Conservation (phyloP, 2,888 invertebrate genomes). For the Unio pictorum region DNA sequence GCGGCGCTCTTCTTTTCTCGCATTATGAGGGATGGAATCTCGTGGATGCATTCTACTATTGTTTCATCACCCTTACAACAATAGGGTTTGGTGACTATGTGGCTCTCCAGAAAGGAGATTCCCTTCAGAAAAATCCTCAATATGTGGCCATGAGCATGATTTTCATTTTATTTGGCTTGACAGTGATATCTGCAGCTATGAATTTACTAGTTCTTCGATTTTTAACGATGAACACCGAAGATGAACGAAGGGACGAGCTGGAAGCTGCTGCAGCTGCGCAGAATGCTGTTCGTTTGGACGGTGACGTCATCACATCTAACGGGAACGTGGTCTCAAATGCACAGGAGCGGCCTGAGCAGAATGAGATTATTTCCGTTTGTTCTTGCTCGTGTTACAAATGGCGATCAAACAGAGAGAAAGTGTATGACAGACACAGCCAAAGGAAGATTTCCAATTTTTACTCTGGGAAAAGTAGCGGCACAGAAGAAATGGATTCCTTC, state of each 20-base stretch:
- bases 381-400: constrained; percentile 84
- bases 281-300: constrained; percentile 94
- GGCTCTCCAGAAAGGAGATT: constrained; percentile 95
- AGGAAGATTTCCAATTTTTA: constrained; percentile 15
- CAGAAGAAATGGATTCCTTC: too few species aligned
- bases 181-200: constrained; percentile 99
- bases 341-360: constrained; percentile 72
- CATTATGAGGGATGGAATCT: constrained; percentile 97
- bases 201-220: constrained; percentile 96
- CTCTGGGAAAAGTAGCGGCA: constrained; percentile 8
- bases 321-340: constrained; percentile 74
- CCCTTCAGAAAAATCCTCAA: constrained; percentile 93
- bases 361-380: constrained; percentile 84
- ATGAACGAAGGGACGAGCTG: constrained; percentile 94
- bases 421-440: constrained; percentile 36
- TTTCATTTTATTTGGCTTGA: constrained; percentile 98
- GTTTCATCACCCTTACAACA: constrained; percentile 97
- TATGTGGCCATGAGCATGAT: constrained; percentile 97
- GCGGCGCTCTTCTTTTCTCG: constrained; percentile 95
- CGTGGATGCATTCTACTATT: constrained; percentile 91
- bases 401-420: constrained; percentile 42
- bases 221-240: constrained; percentile 98
- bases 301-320: constrained; percentile 86
- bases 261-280: constrained; percentile 94
- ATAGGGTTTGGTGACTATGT: constrained; percentile 99